phyloP scores from a whole-genome alignment of 2,113 vertebrate species.

The Orthochromis indermauri region DNA sequence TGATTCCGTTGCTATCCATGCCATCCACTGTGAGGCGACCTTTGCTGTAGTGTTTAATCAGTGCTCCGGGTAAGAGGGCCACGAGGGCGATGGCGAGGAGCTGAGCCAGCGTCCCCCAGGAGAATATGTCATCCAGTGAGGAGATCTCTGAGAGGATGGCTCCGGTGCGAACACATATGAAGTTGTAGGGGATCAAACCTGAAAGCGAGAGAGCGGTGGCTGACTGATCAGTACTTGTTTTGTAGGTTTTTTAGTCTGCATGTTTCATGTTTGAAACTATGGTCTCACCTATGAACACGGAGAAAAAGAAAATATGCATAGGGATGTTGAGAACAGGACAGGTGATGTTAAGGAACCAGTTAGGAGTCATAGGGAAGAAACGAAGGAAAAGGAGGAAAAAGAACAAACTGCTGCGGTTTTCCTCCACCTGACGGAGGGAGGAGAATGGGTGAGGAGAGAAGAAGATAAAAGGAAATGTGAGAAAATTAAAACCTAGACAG shows the following conservation, averaged over 20 bases:
- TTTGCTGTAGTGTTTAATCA: slow-evolving; percentile 82
- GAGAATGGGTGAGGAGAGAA: neutral
- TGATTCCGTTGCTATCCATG: slow-evolving; percentile 37
- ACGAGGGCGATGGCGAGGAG: slow-evolving; percentile 83
- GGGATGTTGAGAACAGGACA: slow-evolving; percentile 94
- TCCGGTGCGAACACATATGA: slow-evolving; percentile 94
- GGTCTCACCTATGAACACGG: slow-evolving; percentile 88
- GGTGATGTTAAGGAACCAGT: slow-evolving; percentile 96
- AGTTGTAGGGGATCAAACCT: slow-evolving; percentile 96
- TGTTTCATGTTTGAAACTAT: neutral
- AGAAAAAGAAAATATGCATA: slow-evolving; percentile 88
- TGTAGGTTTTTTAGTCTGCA: too few species aligned
- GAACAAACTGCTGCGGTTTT: slow-evolving; percentile 88
- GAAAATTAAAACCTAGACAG: neutral
- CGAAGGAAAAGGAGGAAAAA: slow-evolving; percentile 95
- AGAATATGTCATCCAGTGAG: slow-evolving; percentile 91
- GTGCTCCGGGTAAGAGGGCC: slow-evolving; percentile 84
- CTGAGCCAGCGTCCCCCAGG: slow-evolving; percentile 83
- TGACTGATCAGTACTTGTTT: neutral
- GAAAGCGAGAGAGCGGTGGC: neutral
- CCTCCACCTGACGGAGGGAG: slow-evolving; percentile 78
- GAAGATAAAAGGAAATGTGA: neutral
- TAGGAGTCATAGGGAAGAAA: slow-evolving; percentile 96
- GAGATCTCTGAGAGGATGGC: slow-evolving; percentile 87
- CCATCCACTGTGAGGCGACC: slow-evolving; percentile 72